Evolutionary conservation across 1,140 invertebrate genomes (phyloP).

Genomic region (Protaetia brevitarsis): DNA sequence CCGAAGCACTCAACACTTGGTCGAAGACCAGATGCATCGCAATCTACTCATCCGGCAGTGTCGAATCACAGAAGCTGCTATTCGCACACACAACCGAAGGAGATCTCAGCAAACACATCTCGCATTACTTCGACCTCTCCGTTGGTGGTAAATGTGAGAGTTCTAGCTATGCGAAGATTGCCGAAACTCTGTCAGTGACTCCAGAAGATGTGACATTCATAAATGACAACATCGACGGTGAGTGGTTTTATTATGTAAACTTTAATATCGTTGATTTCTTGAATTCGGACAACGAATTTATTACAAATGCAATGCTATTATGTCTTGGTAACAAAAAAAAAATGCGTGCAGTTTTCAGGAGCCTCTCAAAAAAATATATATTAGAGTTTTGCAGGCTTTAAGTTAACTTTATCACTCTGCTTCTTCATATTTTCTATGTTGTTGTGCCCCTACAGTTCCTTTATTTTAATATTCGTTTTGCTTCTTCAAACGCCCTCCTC

Average conservation of each 20-base stretch:
- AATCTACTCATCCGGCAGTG: slow-evolving; percentile 90
- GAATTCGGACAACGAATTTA: not conserved
- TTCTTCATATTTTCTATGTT: too few species aligned
- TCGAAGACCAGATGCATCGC: slow-evolving; percentile 69
- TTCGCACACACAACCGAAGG: slow-evolving; percentile 75
- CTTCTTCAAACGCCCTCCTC: too few species aligned
- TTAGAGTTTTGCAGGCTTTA: too few species aligned
- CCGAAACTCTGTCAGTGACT: slow-evolving; percentile 60
- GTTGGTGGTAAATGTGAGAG: slow-evolving; percentile 72
- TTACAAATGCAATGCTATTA: not conserved
- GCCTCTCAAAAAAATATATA: too few species aligned
- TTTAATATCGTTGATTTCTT: not conserved
- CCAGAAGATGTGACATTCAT: slow-evolving; percentile 75
- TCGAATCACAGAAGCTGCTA: slow-evolving; percentile 85
- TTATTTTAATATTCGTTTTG: too few species aligned
- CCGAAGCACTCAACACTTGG: slow-evolving; percentile 69
- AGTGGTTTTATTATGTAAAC: slow-evolving; percentile 22
- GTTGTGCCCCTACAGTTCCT: too few species aligned
- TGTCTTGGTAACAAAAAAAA: not conserved
- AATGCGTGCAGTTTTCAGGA: not conserved
- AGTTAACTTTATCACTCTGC: too few species aligned
- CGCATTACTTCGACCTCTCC: slow-evolving; percentile 83
- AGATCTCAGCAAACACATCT: slow-evolving; percentile 71
- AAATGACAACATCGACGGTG: slow-evolving; percentile 79
- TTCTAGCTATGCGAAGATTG: slow-evolving; percentile 73